phyloP scores from a whole-genome alignment of 1,140 invertebrate species.

The Cephus cinctus region DNA sequence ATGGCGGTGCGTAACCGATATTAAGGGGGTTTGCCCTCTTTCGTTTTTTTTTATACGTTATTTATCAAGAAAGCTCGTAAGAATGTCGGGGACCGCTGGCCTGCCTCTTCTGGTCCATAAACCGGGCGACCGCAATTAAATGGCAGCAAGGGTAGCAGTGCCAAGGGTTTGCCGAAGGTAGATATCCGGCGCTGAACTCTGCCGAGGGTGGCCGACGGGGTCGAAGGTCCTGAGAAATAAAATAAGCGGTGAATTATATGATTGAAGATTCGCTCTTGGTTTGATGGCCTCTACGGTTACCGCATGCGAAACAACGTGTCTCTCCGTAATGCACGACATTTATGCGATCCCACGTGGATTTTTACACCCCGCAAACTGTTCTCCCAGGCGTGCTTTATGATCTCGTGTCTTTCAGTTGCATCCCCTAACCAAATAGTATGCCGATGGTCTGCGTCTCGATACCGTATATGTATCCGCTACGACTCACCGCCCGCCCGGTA shows the following conservation, averaged over 20 bases:
- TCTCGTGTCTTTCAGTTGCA: slow-evolving; percentile 3
- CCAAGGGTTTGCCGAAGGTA: background rate
- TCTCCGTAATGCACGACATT: too few species aligned
- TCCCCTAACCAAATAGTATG: background rate
- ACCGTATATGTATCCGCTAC: background rate
- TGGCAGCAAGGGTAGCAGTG: background rate
- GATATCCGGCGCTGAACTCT: too few species aligned
- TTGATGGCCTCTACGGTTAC: background rate
- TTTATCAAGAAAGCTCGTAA: too few species aligned
- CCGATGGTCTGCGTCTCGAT: too few species aligned
- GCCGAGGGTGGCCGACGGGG: too few species aligned
- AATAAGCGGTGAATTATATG: background rate
- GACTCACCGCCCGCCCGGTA: background rate
- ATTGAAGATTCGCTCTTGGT: background rate
- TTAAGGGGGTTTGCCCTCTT: too few species aligned
- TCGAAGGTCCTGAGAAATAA: too few species aligned
- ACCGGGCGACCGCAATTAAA: background rate
- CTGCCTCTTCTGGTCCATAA: too few species aligned
- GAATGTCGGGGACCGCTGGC: too few species aligned
- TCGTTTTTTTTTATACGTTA: too few species aligned
- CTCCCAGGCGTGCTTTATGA: slow-evolving; percentile 1
- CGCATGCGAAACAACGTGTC: background rate
- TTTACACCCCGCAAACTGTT: slow-evolving; percentile 5
- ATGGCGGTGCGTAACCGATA: too few species aligned
- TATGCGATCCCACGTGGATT: slow-evolving; percentile 1